These are phyloP conservation scores for Drosophila kokeensis DNA, from an alignment of 2,888 invertebrate species.

Conservation along the genomic window DNA sequence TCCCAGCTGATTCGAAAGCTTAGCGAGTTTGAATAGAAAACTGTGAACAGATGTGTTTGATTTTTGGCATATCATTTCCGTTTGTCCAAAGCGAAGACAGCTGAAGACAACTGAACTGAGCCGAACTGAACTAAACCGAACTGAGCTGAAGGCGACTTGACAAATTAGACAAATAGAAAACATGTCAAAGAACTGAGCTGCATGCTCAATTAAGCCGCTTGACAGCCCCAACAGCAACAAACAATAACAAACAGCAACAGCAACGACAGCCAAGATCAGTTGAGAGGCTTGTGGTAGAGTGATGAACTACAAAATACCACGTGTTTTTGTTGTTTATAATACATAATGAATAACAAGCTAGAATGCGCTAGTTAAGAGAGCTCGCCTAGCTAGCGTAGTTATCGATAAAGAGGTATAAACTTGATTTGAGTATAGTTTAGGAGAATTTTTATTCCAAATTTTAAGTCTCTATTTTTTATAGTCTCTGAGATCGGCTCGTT, in stretches of 20 bases:
- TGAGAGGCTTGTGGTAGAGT: neutral
- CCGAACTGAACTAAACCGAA: constrained; percentile 29
- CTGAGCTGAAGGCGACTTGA: constrained; percentile 59
- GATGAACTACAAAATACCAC: constrained; percentile 28
- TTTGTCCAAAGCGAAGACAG: constrained; percentile 37
- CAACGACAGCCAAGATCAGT: constrained; percentile 48
- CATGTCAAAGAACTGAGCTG: constrained; percentile 70
- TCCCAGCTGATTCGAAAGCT: constrained; percentile 40
- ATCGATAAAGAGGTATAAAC: too few species aligned
- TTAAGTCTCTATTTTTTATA: neutral
- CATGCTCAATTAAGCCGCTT: constrained; percentile 77
- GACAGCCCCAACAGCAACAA: constrained; percentile 34
- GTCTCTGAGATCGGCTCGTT: too few species aligned
- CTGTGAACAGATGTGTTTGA: constrained; percentile 14
- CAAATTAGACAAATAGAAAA: constrained; percentile 79
- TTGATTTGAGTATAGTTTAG: too few species aligned
- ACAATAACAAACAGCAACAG: constrained; percentile 11
- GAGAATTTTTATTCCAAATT: too few species aligned
- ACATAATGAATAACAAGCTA: neutral
- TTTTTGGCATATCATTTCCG: constrained; percentile 76
- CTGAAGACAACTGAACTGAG: constrained; percentile 27
- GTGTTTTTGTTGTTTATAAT: accelerated
- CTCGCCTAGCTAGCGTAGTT: neutral
- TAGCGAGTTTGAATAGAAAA: constrained; percentile 23
- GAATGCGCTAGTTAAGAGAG: neutral